Evolutionary conservation across 1,140 invertebrate species (phyloP).

Genomic region (Thereuonema tuberculata): DNA sequence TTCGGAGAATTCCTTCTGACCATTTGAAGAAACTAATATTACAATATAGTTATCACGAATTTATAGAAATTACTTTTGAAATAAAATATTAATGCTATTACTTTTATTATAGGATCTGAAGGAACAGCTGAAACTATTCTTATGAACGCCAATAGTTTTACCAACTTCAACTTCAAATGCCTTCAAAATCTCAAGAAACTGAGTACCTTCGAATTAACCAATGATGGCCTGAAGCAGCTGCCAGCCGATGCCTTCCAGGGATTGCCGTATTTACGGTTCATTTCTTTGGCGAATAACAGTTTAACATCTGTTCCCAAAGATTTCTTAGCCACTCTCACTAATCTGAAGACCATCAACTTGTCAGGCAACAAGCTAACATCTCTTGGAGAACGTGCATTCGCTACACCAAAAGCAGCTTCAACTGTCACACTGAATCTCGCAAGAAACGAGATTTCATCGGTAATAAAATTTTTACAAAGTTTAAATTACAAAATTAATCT

Average conservation of each 20-base stretch:
- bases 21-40: too few relatives aligned
- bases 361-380: background rate
- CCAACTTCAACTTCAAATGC: background rate
- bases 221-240: background rate
- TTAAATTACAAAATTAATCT: too few relatives aligned
- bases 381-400: background rate
- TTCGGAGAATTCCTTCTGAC: too few relatives aligned
- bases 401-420: background rate
- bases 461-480: too few relatives aligned
- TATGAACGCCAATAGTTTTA: background rate
- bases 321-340: background rate
- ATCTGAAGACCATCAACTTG: background rate
- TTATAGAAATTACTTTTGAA: too few relatives aligned
- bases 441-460: background rate
- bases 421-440: background rate
- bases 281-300: background rate
- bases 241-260: background rate
- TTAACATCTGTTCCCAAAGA: background rate
- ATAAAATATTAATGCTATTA: too few relatives aligned
- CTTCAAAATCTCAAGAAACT: background rate
- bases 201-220: background rate
- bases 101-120: background rate
- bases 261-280: background rate
- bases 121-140: background rate
- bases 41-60: too few relatives aligned